Evolutionary conservation across 2,113 vertebrate genomes (phyloP), one percentile per base, ranked within the genome.

Genomic region (Corapipo altera): DNA sequence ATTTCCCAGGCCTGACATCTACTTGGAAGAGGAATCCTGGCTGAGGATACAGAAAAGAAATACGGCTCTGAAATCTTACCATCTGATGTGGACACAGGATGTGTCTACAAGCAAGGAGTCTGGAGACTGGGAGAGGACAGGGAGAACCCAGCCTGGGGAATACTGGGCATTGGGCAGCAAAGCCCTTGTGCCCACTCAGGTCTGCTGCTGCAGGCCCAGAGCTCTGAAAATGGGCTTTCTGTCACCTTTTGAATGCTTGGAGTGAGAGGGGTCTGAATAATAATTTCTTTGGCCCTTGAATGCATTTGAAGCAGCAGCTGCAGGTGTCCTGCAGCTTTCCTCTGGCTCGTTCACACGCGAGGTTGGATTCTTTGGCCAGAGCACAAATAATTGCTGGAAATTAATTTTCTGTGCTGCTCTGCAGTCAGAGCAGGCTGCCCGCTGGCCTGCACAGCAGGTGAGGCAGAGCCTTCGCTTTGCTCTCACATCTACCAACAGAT

Each of bases 11-110:
- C 89, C 97, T 1, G 27, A 76, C 66, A 92, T 97, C 72, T 94
- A 74, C 58, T 61, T 98, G 89, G 97, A 97, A 95, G 98, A 98
- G 49, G 97, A 98, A 74, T 97, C 98, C 4, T 98, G 98, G 95
- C 82, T 98, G 33, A 93, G 97, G 71, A 86, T 12, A 32, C 95
- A 93, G 78, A 85, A 95, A n/a, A 97, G 96, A 83, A 98, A 75
- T 24, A 91, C 95, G 97, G 87, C 95, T 30, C 90, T 98, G 71
- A 91, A 48, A 87, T 97, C 95, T 74, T 97, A 52, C 2, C 96
- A 96, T 49, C 88, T 98, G 37, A 95, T 96, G 0, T 77, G 96
- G 98, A 84, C 96, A 33, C 94, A 92, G 32, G 96, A 93, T 12
- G 95, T 95, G 1, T 96, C 97, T 30, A 81, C 97, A 44, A 90